Evolutionary conservation across 2,113 vertebrate genomes (phyloP).

Genomic region (Butorides virescens): DNA sequence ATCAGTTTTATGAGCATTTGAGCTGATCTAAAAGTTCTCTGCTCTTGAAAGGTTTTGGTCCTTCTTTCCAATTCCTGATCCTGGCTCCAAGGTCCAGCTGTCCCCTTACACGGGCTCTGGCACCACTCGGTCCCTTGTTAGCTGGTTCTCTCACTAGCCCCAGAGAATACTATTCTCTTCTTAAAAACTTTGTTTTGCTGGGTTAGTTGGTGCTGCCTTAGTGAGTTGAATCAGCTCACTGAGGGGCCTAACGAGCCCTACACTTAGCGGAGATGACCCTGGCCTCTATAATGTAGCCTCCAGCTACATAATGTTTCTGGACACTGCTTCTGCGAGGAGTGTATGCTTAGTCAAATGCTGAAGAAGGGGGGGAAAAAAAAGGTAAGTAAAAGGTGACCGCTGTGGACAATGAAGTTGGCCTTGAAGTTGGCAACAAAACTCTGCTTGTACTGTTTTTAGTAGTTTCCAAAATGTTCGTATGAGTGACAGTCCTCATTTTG

Average conservation of each 20-base stretch:
- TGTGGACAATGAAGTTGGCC: background rate
- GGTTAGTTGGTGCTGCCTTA: background rate
- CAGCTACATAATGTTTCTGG: background rate
- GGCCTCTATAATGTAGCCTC: too few relatives aligned
- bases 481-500: background rate
- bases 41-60: background rate
- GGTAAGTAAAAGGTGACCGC: background rate
- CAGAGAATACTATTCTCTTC: background rate
- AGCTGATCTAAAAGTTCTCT: background rate
- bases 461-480: background rate
- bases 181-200: background rate
- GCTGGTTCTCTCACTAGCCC: background rate
- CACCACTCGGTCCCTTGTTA: background rate
- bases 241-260: background rate
- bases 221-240: background rate
- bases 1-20: background rate
- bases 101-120: background rate
- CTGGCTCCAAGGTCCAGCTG: background rate
- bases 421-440: background rate
- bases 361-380: background rate
- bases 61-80: background rate
- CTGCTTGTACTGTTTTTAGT: background rate
- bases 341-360: background rate
- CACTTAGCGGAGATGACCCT: background rate
- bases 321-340: fast-evolving